These are phyloP conservation scores for Sebastes fasciatus DNA, from an alignment of 2,113 vertebrate genomes.

Conservation along the genomic window DNA sequence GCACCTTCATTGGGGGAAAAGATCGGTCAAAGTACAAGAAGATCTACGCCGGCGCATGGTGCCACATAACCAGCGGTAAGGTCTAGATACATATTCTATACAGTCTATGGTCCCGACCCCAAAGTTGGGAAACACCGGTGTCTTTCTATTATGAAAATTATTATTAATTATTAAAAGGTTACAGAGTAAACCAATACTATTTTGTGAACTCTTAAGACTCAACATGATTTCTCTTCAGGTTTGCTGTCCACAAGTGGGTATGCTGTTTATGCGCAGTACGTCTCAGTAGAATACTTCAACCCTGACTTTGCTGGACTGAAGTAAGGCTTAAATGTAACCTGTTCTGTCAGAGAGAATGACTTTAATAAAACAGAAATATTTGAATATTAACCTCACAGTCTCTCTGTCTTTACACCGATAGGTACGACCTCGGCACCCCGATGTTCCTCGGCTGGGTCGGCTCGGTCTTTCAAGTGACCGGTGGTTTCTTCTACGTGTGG, in stretches of 20 bases:
- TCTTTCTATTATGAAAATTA: not conserved
- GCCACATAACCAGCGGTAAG: slow-evolving; percentile 80
- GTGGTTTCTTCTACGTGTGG: slow-evolving; percentile 81
- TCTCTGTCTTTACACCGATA: slow-evolving; percentile 38
- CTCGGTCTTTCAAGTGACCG: slow-evolving; percentile 73
- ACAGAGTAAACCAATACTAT: not conserved
- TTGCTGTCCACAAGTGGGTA: slow-evolving; percentile 76
- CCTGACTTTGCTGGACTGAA: slow-evolving; percentile 64
- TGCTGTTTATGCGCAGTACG: slow-evolving; percentile 76
- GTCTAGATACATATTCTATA: not conserved
- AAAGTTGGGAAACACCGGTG: not conserved
- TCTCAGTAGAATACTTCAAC: slow-evolving; percentile 77
- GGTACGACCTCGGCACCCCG: slow-evolving; percentile 84
- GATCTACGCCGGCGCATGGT: slow-evolving; percentile 74
- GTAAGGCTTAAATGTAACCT: slow-evolving; percentile 50
- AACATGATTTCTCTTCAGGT: slow-evolving; percentile 61
- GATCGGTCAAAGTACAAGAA: slow-evolving; percentile 79
- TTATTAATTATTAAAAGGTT: not conserved
- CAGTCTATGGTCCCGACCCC: not conserved
- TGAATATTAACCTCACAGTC: not conserved
- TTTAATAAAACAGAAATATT: not conserved
- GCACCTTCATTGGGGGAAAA: slow-evolving; percentile 84
- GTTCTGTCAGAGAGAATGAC: not conserved
- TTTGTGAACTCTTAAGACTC: not conserved
- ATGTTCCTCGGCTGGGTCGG: slow-evolving; percentile 86